Evolutionary conservation across 2,113 vertebrate genomes (phyloP), one percentile per base, ranked within the genome.

Genomic region (Pteronura brasiliensis): DNA sequence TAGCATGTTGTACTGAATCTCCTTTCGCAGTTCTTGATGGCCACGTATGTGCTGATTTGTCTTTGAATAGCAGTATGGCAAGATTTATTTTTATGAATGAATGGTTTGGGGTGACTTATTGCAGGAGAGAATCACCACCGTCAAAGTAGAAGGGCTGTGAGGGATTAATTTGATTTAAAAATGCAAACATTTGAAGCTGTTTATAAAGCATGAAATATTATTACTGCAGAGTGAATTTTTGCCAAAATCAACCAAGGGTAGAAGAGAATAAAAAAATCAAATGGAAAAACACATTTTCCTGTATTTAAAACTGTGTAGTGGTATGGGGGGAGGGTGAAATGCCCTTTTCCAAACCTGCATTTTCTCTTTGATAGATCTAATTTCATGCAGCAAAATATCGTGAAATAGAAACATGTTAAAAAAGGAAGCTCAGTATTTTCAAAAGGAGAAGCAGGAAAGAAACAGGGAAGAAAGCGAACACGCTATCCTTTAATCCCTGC

Each of bases 151-250:
- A 49, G 77, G 34, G 42, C 47, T 61, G 93, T 61, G 91, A 88
- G 92, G 95, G 86, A 89, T 97, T 93, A 87, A 93, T 96, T 90
- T 90, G 61, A 90, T 97, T 96, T 96, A 63, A 93, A 95, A 96
- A 89, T 93, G 83, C 83, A 92, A 95, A 95, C 39, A 93, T 95
- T 92, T 88, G 59, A 90, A 96, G 47, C 82, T 93, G 63, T 95
- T 96, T 96, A 88, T 90, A 97, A 93, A 93, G 39, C 85, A 91
- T 93, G 79, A 89, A 95, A 96, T 90, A 90, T 87, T 95, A 80
- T 96, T 96, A 95, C 74, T 93, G n/a, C 29, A 80, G 59, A 87
- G 55, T 89, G 81, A 96, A 39, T 90, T 97, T 93, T 96, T 95
- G 74, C 76, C 80, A 93, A 93, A 93, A 79, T 69, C 67, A 95